Evolutionary conservation across 2,113 vertebrate species (phyloP).

Genomic region (Passerina amoena): DNA sequence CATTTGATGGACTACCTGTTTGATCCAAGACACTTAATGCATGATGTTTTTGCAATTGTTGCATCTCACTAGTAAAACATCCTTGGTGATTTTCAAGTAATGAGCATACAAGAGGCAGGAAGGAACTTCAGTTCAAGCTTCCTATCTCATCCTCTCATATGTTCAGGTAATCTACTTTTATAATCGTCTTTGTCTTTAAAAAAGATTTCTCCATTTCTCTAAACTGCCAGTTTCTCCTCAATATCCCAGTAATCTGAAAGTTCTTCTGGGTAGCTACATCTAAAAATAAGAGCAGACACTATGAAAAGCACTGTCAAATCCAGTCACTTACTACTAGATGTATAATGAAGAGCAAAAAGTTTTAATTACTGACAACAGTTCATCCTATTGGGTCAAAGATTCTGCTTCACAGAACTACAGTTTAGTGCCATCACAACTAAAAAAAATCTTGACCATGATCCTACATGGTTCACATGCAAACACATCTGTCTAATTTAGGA

Average conservation of each 20-base stretch:
- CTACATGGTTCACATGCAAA: background rate
- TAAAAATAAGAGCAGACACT: background rate
- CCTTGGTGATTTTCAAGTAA: background rate
- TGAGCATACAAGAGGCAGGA: background rate
- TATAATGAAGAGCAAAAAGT: background rate
- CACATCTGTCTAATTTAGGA: background rate
- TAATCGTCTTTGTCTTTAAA: background rate
- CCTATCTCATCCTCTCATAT: background rate
- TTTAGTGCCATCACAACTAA: background rate
- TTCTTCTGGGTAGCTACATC: background rate
- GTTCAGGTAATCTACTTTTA: background rate
- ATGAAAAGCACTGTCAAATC: background rate
- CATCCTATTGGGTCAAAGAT: background rate
- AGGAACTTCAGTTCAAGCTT: background rate
- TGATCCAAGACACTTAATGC: background rate
- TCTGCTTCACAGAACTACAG: background rate
- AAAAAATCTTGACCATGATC: background rate
- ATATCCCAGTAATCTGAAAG: background rate
- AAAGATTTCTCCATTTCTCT: background rate
- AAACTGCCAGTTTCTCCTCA: background rate
- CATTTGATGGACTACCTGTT: background rate
- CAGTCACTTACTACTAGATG: background rate
- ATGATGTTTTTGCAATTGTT: background rate
- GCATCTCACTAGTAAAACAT: background rate
- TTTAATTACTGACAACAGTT: background rate